A percentile compares a stretch with the other conserved stretches of the same genome.
These are phyloP conservation scores for Drosophila pectinifera DNA, from an alignment of 1,140 invertebrate species.

Conservation along the genomic window DNA sequence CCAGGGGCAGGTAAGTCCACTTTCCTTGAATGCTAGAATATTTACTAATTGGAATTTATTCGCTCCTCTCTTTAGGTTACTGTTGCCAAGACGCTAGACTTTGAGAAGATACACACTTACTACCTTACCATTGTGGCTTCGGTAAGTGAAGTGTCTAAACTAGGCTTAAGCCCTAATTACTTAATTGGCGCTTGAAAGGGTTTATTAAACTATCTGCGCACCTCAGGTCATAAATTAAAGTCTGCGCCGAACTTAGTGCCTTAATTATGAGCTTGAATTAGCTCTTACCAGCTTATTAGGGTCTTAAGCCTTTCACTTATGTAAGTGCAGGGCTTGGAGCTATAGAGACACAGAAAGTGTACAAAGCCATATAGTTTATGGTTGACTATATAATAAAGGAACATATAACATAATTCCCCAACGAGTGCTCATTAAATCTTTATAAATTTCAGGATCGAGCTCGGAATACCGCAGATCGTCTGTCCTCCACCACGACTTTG, in stretches of 20 bases:
- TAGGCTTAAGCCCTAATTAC: conserved; percentile 28
- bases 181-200: conserved; percentile 18
- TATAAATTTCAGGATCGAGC: conserved; percentile 90
- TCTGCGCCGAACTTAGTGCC: conserved; percentile 5
- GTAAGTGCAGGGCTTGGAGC: background rate
- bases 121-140: conserved; percentile 95
- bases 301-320: conserved; percentile 25
- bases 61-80: conserved; percentile 87
- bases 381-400: background rate
- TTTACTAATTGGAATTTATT: background rate
- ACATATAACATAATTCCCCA: background rate
- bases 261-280: conserved; percentile 13
- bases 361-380: background rate
- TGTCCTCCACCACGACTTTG: conserved; percentile 93
- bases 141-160: conserved; percentile 88
- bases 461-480: conserved; percentile 89
- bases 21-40: too few species aligned
- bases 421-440: background rate
- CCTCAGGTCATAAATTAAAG: conserved; percentile 15
- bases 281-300: conserved; percentile 22
- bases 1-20: conserved; percentile 89
- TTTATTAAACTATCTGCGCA: conserved; percentile 20
- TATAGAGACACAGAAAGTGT: conserved; percentile 4
- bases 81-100: conserved; percentile 94
- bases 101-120: conserved; percentile 94